phyloP scores from a whole-genome alignment of 2,113 vertebrate genomes.

The Perca schrenkii region DNA sequence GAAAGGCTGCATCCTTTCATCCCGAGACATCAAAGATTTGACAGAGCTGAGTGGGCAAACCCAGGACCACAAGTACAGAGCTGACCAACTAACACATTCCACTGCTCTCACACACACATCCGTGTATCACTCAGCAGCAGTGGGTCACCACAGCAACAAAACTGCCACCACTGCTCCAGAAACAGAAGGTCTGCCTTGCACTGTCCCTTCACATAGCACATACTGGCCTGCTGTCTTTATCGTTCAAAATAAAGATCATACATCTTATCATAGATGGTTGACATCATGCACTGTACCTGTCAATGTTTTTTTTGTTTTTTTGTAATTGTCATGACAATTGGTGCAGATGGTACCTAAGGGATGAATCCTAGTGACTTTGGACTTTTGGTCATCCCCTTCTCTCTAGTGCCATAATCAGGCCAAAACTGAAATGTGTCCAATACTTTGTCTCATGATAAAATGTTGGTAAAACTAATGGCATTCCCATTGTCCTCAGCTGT shows the following conservation, averaged over 20 bases:
- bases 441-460: too few relatives aligned
- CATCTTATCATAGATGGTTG: too few relatives aligned
- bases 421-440: too few relatives aligned
- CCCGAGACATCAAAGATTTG: slow-evolving; percentile 64
- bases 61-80: slow-evolving; percentile 20
- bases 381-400: too few relatives aligned
- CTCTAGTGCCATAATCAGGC: too few relatives aligned
- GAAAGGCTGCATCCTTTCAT: slow-evolving; percentile 62
- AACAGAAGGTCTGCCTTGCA: neutral
- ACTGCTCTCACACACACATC: neutral
- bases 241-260: too few relatives aligned
- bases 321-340: neutral
- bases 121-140: slow-evolving; percentile 3
- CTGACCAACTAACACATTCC: neutral
- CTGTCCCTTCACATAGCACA: neutral
- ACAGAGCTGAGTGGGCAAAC: slow-evolving; percentile 30
- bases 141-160: neutral
- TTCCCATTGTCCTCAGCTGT: neutral
- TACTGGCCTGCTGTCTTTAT: neutral
- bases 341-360: too few relatives aligned
- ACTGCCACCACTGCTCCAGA: neutral
- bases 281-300: too few relatives aligned
- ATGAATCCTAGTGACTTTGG: too few relatives aligned
- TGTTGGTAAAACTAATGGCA: too few relatives aligned
- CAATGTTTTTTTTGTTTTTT: neutral